phyloP scores from a whole-genome alignment of 2,797 vertebrate species.

The Botia almorhae region DNA sequence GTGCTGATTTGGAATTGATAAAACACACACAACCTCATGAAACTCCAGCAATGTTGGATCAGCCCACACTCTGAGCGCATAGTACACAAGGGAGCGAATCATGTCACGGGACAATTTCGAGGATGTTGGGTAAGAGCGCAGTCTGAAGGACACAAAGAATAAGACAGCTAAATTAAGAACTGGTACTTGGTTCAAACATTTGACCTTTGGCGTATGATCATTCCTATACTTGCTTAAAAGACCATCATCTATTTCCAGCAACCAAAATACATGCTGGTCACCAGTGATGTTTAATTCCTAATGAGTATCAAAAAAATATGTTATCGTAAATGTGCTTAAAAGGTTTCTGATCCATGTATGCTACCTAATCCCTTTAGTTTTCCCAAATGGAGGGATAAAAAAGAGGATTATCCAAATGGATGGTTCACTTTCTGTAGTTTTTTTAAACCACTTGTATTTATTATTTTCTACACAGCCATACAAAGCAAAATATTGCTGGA shows the following conservation, averaged over 20 bases:
- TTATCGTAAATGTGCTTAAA: background rate
- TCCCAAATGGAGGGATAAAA: background rate
- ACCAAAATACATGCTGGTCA: background rate
- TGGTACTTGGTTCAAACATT: background rate
- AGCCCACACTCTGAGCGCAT: slow-evolving; percentile 78
- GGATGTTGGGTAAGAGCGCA: slow-evolving; percentile 72
- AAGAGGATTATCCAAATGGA: background rate
- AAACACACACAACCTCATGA: slow-evolving; percentile 69
- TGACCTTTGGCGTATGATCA: background rate
- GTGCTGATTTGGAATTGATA: too few species aligned
- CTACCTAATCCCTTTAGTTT: background rate
- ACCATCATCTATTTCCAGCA: too few species aligned
- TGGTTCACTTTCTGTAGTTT: too few species aligned
- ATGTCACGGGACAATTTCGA: slow-evolving; percentile 73
- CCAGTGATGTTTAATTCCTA: background rate
- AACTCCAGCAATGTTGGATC: slow-evolving; percentile 76
- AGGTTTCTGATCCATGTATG: background rate
- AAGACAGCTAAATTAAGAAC: background rate
- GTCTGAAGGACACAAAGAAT: slow-evolving; percentile 56
- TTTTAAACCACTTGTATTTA: too few species aligned
- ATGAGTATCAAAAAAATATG: background rate
- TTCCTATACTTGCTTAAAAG: too few species aligned
- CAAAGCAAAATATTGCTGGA: background rate
- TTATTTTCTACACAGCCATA: background rate
- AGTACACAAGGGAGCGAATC: slow-evolving; percentile 76